phyloP scores from a whole-genome alignment of 2,888 invertebrate species.

The Cataglyphis altisquamis region DNA sequence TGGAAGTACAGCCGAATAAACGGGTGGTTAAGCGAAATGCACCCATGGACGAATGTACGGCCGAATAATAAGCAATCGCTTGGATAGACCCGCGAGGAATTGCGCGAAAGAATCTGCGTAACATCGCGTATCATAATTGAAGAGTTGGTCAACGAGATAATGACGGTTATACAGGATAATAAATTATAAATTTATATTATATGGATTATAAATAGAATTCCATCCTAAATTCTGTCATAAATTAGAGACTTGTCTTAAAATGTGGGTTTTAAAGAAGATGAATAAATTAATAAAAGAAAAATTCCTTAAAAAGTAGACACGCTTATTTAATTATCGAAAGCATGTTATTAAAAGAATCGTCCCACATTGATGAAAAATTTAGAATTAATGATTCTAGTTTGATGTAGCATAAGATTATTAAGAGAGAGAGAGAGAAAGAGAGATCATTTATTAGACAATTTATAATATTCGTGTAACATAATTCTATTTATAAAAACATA shows the following conservation, averaged over 20 bases:
- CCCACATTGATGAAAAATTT: too few species aligned
- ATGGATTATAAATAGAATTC: neutral
- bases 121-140: neutral
- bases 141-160: slow-evolving; percentile 5
- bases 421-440: too few species aligned
- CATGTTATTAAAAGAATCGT: neutral
- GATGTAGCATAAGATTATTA: too few species aligned
- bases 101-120: slow-evolving; percentile 50
- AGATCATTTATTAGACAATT: too few species aligned
- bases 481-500: too few species aligned
- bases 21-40: slow-evolving; percentile 63
- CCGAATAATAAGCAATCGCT: slow-evolving; percentile 76
- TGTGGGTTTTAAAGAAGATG: neutral
- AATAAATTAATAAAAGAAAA: neutral
- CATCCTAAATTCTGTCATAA: neutral
- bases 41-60: slow-evolving; percentile 69
- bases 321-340: neutral
- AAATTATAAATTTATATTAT: too few species aligned
- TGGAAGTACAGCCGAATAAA: slow-evolving; percentile 67
- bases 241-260: neutral
- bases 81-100: slow-evolving; percentile 69
- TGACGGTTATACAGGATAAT: too few species aligned
- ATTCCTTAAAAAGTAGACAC: neutral
- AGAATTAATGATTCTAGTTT: too few species aligned
- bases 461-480: too few species aligned